Evolutionary conservation across 1,140 invertebrate genomes (phyloP).

Genomic region (Eciton burchellii): DNA sequence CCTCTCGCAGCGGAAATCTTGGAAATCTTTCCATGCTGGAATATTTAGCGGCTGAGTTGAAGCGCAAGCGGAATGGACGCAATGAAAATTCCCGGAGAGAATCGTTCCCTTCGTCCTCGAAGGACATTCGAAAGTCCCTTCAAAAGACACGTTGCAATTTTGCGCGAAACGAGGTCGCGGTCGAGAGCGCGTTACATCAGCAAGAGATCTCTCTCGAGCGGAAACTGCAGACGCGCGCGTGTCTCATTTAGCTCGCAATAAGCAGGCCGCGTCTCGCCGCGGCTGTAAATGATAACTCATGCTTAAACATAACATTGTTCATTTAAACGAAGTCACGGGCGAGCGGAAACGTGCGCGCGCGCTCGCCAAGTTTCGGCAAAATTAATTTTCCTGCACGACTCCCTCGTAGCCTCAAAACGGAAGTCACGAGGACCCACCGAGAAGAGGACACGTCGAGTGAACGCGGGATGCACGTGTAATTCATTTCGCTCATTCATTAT

Average conservation of each 20-base stretch:
- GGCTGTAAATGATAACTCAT: conserved; percentile 38
- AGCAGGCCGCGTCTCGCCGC: background rate
- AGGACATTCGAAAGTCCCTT: conserved; percentile 35
- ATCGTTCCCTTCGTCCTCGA: conserved; percentile 36
- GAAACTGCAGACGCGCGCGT: background rate
- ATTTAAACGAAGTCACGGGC: conserved; percentile 42
- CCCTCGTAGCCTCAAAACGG: conserved; percentile 41
- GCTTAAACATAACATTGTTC: conserved; percentile 17
- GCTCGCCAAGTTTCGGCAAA: conserved; percentile 43
- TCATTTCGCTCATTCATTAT: conserved; percentile 71
- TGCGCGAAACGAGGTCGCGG: background rate
- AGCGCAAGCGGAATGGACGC: background rate
- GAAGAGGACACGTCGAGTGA: conserved; percentile 16
- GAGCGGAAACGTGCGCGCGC: conserved; percentile 20
- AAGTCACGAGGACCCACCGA: conserved; percentile 45
- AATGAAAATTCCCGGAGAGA: conserved; percentile 41
- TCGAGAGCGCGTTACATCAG: background rate
- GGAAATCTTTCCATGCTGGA: conserved; percentile 55
- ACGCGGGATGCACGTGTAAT: conserved; percentile 58
- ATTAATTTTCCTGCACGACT: conserved; percentile 50
- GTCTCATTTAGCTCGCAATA: conserved; percentile 10
- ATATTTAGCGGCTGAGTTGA: conserved; percentile 61
- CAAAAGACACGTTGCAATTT: conserved; percentile 49
- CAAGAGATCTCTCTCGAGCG: background rate
- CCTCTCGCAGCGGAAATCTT: conserved; percentile 59